phyloP scores from a whole-genome alignment of 2,888 invertebrate species.

The Zhuqinia jingwanae region DNA sequence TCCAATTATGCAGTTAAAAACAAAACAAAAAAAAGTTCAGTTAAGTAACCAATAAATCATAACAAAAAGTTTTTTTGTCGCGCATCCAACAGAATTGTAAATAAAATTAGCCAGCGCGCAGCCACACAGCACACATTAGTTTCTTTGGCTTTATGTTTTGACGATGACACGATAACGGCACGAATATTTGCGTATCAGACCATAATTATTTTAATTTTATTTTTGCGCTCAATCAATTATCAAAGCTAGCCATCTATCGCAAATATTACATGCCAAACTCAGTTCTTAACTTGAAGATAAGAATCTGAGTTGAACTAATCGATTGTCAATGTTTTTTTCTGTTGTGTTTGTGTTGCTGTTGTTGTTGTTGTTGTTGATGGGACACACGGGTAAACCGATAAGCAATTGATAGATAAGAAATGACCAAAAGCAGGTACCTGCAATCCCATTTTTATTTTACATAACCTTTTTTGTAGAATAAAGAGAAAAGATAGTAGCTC shows the following conservation, averaged over 20 bases:
- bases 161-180: slow-evolving; percentile 6
- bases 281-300: background rate
- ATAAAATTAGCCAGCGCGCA: background rate
- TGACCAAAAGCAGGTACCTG: background rate
- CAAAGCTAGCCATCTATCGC: slow-evolving; percentile 18
- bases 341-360: too few species aligned
- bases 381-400: slow-evolving; percentile 31
- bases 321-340: slow-evolving; percentile 23
- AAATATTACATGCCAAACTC: background rate
- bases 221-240: slow-evolving; percentile 29
- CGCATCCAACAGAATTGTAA: background rate
- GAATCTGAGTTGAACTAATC: slow-evolving; percentile 24
- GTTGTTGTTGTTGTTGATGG: too few species aligned
- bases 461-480: background rate
- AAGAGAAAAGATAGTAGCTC: too few species aligned
- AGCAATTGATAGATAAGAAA: background rate
- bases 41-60: background rate
- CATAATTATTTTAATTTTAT: slow-evolving; percentile 15
- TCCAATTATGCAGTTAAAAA: background rate
- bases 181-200: slow-evolving; percentile 24
- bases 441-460: background rate
- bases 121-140: too few species aligned
- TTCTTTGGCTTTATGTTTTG: background rate
- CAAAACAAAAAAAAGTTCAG: too few species aligned
- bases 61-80: background rate